phyloP scores from a whole-genome alignment of 2,113 vertebrate species.

The Penelope pileata region DNA sequence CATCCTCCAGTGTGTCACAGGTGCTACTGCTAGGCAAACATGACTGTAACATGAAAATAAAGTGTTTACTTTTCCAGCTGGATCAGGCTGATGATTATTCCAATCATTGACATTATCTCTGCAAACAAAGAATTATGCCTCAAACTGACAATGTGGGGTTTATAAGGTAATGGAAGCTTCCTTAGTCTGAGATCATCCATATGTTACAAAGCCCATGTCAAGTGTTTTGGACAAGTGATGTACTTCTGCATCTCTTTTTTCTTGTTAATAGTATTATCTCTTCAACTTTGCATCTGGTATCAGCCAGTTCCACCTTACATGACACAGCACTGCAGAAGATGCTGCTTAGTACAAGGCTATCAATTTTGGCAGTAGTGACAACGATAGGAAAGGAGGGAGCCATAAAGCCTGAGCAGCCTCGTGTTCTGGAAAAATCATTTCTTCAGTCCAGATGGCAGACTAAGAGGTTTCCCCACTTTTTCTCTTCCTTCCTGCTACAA shows the following conservation, averaged over 20 bases:
- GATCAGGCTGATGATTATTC: not conserved
- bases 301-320: not conserved
- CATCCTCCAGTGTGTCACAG: not conserved
- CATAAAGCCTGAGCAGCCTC: rapidly evolving
- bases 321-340: not conserved
- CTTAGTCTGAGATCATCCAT: not conserved
- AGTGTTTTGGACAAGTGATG: not conserved
- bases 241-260: not conserved
- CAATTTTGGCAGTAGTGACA: not conserved
- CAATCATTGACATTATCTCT: conserved; percentile 32
- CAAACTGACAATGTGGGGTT: not conserved
- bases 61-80: conserved; percentile 31
- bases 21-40: conserved; percentile 33
- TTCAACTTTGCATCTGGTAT: too few species aligned
- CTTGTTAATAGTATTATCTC: rapidly evolving
- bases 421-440: not conserved
- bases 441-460: not conserved
- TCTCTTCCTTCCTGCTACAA: not conserved
- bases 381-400: not conserved
- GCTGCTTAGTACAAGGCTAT: not conserved
- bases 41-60: not conserved
- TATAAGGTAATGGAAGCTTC: not conserved
- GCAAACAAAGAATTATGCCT: conserved; percentile 1
- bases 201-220: rapidly evolving
- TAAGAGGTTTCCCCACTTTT: not conserved